Evolutionary conservation across 2,797 vertebrate genomes (phyloP).

Genomic region (Chelonia mydas): DNA sequence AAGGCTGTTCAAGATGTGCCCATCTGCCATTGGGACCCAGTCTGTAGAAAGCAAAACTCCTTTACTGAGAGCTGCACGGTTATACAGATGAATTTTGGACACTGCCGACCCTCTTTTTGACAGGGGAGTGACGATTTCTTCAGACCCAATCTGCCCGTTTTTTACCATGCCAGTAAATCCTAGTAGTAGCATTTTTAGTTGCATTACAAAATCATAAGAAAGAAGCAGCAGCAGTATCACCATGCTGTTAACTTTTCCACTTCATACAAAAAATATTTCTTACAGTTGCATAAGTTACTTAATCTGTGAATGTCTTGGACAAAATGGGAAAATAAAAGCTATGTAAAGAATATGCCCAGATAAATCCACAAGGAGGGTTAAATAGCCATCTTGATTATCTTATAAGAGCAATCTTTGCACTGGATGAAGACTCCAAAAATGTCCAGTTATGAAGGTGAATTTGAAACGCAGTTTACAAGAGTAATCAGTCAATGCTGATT

Average conservation of each 20-base stretch:
- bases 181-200: not conserved
- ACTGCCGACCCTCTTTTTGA: not conserved
- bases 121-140: not conserved
- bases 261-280: not conserved
- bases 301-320: not conserved
- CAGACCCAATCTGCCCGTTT: not conserved
- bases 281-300: not conserved
- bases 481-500: not conserved
- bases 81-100: not conserved
- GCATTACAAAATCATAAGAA: not conserved
- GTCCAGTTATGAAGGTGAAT: not conserved
- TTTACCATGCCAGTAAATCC: not conserved
- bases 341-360: not conserved
- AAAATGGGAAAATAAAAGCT: not conserved
- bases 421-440: not conserved
- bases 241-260: not conserved
- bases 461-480: not conserved
- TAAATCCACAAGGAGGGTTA: not conserved
- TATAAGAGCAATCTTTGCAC: no score
- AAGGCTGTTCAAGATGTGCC: not conserved
- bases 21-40: not conserved
- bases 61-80: not conserved
- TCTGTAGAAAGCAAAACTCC: not conserved
- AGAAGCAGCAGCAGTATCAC: rapidly evolving
- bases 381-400: not conserved